Conservation (phyloP, 2,797 vertebrate species). For the Sciurus vulgaris region DNA sequence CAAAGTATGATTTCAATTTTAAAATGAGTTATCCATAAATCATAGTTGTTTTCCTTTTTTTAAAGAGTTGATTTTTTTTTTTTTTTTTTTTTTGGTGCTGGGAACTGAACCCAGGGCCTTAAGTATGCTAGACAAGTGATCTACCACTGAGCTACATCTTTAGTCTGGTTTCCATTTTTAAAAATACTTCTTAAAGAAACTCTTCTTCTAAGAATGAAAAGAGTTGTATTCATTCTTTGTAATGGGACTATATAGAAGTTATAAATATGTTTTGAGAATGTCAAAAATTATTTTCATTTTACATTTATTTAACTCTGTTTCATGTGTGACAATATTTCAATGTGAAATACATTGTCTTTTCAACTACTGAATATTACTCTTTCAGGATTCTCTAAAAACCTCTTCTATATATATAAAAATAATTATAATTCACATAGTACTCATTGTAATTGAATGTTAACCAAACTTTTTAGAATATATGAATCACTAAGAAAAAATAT, state of each 20-base stretch:
- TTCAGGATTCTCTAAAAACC: constrained; percentile 19
- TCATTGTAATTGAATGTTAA: constrained; percentile 32
- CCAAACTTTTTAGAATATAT: constrained; percentile 48
- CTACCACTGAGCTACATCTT: neutral
- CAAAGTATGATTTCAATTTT: constrained; percentile 32
- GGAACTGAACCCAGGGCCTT: neutral
- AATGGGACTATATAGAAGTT: neutral
- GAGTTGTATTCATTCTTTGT: constrained; percentile 23
- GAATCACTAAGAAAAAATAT: constrained; percentile 32
- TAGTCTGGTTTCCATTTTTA: neutral
- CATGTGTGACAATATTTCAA: neutral
- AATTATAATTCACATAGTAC: constrained; percentile 33
- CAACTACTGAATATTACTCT: constrained; percentile 33
- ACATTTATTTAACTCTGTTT: constrained; percentile 54
- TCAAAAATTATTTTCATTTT: constrained; percentile 55
- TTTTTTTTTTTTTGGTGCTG: neutral
- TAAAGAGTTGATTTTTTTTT: neutral
- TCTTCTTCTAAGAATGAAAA: constrained; percentile 38
- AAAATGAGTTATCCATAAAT: constrained; percentile 13
- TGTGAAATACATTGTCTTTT: constrained; percentile 29
- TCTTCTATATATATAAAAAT: constrained; percentile 36
- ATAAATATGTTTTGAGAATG: constrained; percentile 36
- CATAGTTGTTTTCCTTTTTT: neutral
- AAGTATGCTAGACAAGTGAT: neutral
- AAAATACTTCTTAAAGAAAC: constrained; percentile 42